Conservation (phyloP, 2,797 vertebrate species). For the Linurgus olivaceus region DNA sequence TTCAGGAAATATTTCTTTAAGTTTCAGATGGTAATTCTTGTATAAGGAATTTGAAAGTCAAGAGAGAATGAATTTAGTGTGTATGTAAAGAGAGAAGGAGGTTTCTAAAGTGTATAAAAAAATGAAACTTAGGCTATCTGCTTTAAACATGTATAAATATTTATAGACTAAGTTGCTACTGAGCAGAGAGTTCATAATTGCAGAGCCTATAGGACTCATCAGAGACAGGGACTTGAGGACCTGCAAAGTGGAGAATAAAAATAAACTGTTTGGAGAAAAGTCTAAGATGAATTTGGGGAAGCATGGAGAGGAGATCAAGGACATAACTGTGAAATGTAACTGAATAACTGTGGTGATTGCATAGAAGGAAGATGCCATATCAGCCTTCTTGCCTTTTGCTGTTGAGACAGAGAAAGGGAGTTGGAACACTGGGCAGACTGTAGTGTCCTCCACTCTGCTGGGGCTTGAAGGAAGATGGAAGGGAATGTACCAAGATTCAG, state of each 20-base stretch:
- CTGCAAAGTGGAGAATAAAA: background rate
- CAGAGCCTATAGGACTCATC: background rate
- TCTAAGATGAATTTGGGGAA: background rate
- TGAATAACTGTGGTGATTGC: background rate
- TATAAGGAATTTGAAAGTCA: background rate
- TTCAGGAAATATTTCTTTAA: background rate
- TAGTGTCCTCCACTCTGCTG: background rate
- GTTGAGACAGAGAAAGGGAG: background rate
- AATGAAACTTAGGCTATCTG: background rate
- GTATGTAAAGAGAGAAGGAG: background rate
- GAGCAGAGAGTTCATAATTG: background rate
- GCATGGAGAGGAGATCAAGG: background rate
- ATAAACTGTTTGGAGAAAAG: background rate
- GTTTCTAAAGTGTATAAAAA: background rate
- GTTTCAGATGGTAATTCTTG: background rate
- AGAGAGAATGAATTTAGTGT: background rate
- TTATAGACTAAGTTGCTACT: background rate
- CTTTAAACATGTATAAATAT: background rate
- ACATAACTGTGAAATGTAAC: background rate
- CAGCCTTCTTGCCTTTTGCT: background rate
- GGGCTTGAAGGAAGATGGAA: background rate
- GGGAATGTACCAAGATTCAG: background rate
- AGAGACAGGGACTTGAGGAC: background rate
- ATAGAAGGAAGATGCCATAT: rapidly evolving
- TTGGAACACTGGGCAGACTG: background rate